These are phyloP conservation scores for Ardeotis arabs DNA, from an alignment of 2,113 vertebrate genomes.

Conservation along the genomic window DNA sequence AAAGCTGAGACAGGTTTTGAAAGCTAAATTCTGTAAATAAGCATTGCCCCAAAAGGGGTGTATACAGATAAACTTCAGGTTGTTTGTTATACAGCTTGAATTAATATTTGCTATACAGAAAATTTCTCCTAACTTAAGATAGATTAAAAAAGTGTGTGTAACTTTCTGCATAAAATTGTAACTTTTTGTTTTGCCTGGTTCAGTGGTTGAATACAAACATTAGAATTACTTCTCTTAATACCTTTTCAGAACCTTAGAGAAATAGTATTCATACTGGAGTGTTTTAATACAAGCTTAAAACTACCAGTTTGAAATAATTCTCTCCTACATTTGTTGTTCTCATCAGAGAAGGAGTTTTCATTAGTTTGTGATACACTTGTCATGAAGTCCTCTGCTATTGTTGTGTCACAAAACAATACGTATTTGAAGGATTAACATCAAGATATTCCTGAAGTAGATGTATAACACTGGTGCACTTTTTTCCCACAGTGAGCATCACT, in stretches of 20 bases:
- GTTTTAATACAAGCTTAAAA: background rate
- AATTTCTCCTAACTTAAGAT: background rate
- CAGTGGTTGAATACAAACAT: background rate
- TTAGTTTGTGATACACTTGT: background rate
- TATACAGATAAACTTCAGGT: background rate
- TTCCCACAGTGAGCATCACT: background rate
- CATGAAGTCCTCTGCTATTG: background rate
- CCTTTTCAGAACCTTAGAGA: background rate
- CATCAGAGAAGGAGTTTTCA: background rate
- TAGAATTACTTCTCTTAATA: background rate
- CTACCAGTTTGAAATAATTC: background rate
- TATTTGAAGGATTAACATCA: background rate
- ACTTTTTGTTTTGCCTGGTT: background rate
- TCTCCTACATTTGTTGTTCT: background rate
- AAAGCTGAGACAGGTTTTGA: background rate
- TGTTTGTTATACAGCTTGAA: background rate
- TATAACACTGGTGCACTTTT: background rate
- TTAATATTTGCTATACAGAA: background rate
- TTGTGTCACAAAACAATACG: background rate
- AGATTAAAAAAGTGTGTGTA: background rate
- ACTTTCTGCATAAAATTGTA: background rate
- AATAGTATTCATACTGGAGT: background rate
- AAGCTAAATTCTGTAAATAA: conserved; percentile 15
- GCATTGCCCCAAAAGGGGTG: background rate
- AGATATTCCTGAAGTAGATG: background rate